Evolutionary conservation across 1,140 invertebrate species (phyloP), one percentile per base, ranked within the genome.

Genomic region (Drosophila nikananu): DNA sequence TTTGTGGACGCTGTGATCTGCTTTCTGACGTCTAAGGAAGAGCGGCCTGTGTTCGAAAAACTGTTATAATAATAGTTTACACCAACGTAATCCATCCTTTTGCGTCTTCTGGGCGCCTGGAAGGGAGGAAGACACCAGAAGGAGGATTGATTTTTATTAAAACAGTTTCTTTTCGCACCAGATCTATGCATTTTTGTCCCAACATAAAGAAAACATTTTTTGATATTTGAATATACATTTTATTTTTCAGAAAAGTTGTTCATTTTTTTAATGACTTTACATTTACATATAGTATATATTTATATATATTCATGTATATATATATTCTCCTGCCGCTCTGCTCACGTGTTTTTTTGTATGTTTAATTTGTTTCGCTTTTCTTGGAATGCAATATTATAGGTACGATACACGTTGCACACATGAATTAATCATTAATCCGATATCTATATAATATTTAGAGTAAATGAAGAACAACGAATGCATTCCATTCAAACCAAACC

Each of bases 211-310:
- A 54, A 46, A 39, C 15, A 1, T 23, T 67, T 58, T 25, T 70
- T 91, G 52, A 91, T 90, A 90, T 86, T 90, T 82, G 86, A 90
- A 90, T 90, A 90, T 90, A 90, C 86, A 91, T 67, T 90, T 90
- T 89, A 91, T 91, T 90, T 89, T 89, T 86, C 86, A 86, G 86
- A 89, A 89, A 89, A 89, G 75, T 89, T 86, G 58, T 65, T 90
- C 81, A 90, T 90, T 78, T 80, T 83, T 73, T 48, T 79, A 89
- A 82, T 89, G 81, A 84, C 61, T 90, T 89, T 89, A 89, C 86
- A 89, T 77, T 77, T 86, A 90, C 81, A 87, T 87, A 87, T 77
- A 75, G 61, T 57, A 77, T 77, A 62, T 75, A 59, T 77, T 72
- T 77, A 74, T 77, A 76, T 71, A 19, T 70, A 61, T 77, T 41